Base-by-base conservation (phyloP, 1,140 invertebrate genomes). In the Carcinoscorpius rotundicauda region DNA sequence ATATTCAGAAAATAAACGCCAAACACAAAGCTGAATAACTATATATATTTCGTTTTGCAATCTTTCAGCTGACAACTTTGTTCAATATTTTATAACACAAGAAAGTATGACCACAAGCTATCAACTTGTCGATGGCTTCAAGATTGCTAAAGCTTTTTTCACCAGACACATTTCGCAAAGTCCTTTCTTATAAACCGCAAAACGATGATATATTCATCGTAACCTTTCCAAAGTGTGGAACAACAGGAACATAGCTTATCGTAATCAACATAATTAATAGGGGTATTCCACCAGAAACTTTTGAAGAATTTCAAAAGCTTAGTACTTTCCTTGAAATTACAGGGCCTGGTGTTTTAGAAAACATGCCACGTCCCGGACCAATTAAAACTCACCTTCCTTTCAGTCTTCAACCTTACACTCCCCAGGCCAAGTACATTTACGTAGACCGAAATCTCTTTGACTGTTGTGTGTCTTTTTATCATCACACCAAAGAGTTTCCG, bases 391-490 rank as follows among this genome's bases (percentile, higher is more conserved):
- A 94, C 75, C 75, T 93, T 49, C 86, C 88, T 1, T 79, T 89
- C 67, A 80, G 83, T 52, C 76, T 91, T 11, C 73, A 91, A 51
- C 86, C 88, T 0, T 68, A 59, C 11, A 60, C 57, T 9, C 55
- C 50, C 6, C 58, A 73, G 70, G 50, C 81, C 82, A 50, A 82
- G 79, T 88, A 6, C 8, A 79, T 91, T 6, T 91, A 90, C 71
- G 83, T 91, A 0, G 85, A 86, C 4, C 79, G 91, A 62, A 89
- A 93, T 78, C 89, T 90, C 0, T 89, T 90, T 75, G 90, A 93
- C 75, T 86, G 91, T 2, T 87, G 83, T 4, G 86, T 92, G 0
- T 93, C 89, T 0, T 91, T 86, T 75, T 93, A 86, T 73, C 85
- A 91, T 76, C 82, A 91, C 52, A 87, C 89, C 74, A 81, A 83